These are phyloP conservation scores for Drusus annulatus DNA, from an alignment of 1,140 invertebrate genomes.

Conservation along the genomic window DNA sequence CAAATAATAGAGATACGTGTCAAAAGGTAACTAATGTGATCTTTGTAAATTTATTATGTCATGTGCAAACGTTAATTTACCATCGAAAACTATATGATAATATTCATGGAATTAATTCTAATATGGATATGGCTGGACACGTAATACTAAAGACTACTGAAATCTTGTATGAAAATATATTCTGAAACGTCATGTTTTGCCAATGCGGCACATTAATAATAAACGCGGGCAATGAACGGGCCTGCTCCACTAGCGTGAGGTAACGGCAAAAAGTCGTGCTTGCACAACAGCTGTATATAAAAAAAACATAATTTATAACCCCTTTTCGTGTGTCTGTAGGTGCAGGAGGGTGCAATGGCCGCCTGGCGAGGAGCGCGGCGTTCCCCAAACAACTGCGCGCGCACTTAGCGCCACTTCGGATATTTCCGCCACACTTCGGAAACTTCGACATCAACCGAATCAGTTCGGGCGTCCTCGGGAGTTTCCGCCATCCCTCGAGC, in stretches of 20 bases:
- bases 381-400: constrained; percentile 24
- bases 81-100: too few relatives aligned
- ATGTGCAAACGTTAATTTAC: too few relatives aligned
- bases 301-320: constrained; percentile 19
- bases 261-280: constrained; percentile 4
- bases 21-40: too few relatives aligned
- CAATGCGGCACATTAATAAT: too few relatives aligned
- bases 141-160: too few relatives aligned
- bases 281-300: constrained; percentile 30
- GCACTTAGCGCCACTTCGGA: constrained; percentile 24
- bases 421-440: not conserved
- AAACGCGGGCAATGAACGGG: not conserved
- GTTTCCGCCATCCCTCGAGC: not conserved
- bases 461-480: not conserved
- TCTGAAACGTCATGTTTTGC: too few relatives aligned
- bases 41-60: too few relatives aligned
- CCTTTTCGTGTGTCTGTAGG: constrained; percentile 36
- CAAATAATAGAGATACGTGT: too few relatives aligned
- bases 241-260: not conserved
- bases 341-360: constrained; percentile 50
- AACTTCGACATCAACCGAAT: not conserved
- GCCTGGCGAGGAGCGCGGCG: constrained; percentile 34
- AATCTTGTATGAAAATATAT: too few relatives aligned
- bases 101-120: too few relatives aligned
- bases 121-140: too few relatives aligned